Evolutionary conservation across 2,888 invertebrate species (phyloP).

Genomic region (Ichneumoninae sp.): DNA sequence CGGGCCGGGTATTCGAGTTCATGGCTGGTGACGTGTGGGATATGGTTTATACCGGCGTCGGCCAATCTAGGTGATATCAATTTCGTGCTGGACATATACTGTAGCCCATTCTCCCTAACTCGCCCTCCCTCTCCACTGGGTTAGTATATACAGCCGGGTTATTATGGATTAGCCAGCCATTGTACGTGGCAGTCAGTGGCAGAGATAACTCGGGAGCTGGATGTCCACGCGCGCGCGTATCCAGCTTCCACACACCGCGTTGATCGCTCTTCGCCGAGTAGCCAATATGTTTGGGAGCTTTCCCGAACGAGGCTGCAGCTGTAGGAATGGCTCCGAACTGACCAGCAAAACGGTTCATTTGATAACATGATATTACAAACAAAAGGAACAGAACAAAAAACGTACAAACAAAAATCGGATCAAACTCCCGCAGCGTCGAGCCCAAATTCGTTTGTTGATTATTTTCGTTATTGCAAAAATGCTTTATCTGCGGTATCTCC

Average conservation of each 20-base stretch:
- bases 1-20: slow-evolving; percentile 41
- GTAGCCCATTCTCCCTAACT: slow-evolving; percentile 53
- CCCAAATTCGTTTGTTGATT: no score
- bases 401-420: not conserved
- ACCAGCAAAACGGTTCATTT: slow-evolving; percentile 1
- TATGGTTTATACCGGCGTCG: slow-evolving; percentile 18
- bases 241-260: not conserved
- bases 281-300: slow-evolving; percentile 20
- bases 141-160: slow-evolving; percentile 72
- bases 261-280: slow-evolving; percentile 4
- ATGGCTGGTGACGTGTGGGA: slow-evolving; percentile 29
- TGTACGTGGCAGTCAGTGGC: slow-evolving; percentile 71
- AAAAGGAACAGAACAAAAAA: not conserved
- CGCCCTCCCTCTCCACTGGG: slow-evolving; percentile 49
- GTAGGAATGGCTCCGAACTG: slow-evolving; percentile 25
- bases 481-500: no score
- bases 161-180: slow-evolving; percentile 76
- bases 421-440: not conserved
- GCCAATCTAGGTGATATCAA: slow-evolving; percentile 69
- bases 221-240: slow-evolving; percentile 1
- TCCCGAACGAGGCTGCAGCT: not conserved
- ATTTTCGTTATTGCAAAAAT: no score
- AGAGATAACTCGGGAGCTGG: slow-evolving; percentile 72
- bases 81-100: slow-evolving; percentile 71
- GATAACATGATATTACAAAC: not conserved